Percentiles rank a stretch among this genome's conserved stretches.
Evolutionary conservation across 2,888 invertebrate species (phyloP).

Genomic region (Oscheius myriophilus): DNA sequence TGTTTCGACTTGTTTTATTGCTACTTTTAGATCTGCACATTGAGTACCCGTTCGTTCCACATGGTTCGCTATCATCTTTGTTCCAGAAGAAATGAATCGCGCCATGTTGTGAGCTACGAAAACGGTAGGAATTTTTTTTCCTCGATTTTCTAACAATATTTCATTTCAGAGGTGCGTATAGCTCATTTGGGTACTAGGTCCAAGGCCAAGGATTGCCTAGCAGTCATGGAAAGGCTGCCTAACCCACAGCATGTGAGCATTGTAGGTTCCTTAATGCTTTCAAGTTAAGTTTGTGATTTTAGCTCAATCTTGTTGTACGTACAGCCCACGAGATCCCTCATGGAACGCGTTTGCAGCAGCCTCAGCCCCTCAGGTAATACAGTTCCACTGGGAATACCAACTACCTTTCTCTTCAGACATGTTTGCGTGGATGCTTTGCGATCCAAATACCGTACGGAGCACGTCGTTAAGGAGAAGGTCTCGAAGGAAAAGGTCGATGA

Average conservation of each 20-base stretch:
- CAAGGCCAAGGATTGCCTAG: conserved; percentile 28
- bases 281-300: neutral
- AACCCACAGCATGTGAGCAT: conserved; percentile 26
- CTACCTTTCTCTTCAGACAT: conserved; percentile 1
- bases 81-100: conserved; percentile 16
- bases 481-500: neutral
- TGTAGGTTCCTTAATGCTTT: neutral
- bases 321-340: neutral
- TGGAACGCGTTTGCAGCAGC: neutral
- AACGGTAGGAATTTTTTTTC: neutral
- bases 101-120: conserved; percentile 20
- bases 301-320: neutral
- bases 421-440: neutral
- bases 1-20: neutral
- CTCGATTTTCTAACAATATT: neutral
- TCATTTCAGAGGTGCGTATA: conserved; percentile 23
- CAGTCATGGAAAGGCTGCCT: conserved; percentile 30
- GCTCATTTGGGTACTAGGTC: conserved; percentile 18
- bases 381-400: neutral
- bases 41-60: neutral
- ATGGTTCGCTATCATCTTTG: conserved; percentile 5
- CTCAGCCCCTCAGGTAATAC: neutral
- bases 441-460: neutral
- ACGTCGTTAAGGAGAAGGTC: conserved; percentile 2
- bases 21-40: conserved; percentile 14